These are phyloP conservation scores for Leuctra nigra DNA, from an alignment of 2,888 invertebrate species.

Conservation along the genomic window DNA sequence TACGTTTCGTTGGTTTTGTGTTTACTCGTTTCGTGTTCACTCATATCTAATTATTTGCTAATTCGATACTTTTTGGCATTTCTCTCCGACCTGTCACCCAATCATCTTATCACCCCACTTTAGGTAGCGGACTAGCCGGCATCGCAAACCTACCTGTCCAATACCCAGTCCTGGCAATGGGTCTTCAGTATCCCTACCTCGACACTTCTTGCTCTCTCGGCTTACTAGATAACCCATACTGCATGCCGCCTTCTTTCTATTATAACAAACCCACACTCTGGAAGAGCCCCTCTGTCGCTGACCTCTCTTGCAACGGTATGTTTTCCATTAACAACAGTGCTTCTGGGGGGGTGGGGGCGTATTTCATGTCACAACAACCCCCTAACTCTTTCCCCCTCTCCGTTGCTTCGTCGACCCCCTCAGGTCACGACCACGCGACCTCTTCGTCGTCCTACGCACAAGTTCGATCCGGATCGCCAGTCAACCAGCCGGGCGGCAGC, in stretches of 20 bases:
- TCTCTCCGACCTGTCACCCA: slow-evolving; percentile 14
- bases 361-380: slow-evolving; percentile 13
- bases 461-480: slow-evolving; percentile 1
- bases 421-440: neutral
- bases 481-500: slow-evolving; percentile 19
- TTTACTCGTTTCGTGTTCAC: neutral
- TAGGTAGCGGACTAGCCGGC: slow-evolving; percentile 22
- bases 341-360: slow-evolving; percentile 7
- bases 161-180: slow-evolving; percentile 1
- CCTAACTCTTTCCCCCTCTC: slow-evolving; percentile 25
- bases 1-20: neutral
- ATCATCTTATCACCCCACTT: slow-evolving; percentile 14
- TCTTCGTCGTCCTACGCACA: neutral
- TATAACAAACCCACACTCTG: slow-evolving; percentile 18
- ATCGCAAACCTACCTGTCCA: neutral
- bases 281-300: slow-evolving; percentile 26
- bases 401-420: neutral
- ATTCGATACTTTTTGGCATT: slow-evolving; percentile 13
- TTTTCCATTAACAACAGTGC: neutral
- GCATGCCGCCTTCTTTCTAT: slow-evolving; percentile 16
- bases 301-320: slow-evolving; percentile 18
- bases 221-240: slow-evolving; percentile 13
- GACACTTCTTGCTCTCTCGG: slow-evolving; percentile 9
- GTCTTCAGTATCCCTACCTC: slow-evolving; percentile 17
- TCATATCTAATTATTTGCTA: slow-evolving; percentile 16